Evolutionary conservation across 2,888 invertebrate species (phyloP), one percentile per base, ranked within the genome.

Genomic region (Philereme transversata): DNA sequence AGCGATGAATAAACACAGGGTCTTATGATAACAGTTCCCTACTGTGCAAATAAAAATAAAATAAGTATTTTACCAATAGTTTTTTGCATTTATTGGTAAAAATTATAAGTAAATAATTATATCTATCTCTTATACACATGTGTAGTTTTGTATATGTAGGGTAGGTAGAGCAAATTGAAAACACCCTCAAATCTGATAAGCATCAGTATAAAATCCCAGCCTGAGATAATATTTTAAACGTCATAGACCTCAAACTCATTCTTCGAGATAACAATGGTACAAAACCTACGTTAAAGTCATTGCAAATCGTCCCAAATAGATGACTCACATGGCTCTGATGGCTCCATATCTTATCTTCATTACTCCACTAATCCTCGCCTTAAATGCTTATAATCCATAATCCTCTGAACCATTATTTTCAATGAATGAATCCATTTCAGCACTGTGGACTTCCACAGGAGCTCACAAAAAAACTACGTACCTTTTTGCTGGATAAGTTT

Each of bases 291-390:
- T 75, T 77, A 76, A 78, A 79, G 78, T 78, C 80, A 78, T 71
- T 64, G 73, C 67, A 65, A 65, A 71, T 71, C 57, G 40, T 64
- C 70, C 72, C 56, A 60, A 64, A 61, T 47, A 56, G 57, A 55
- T 68, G 70, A 70, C 66, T 68, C 70, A 68, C 62, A 63, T 65
- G 70, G 68, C 70, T 73, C 76, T 77, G 78, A 63, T 65, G 70
- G 68, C 70, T 73, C 76, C 77, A 78, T 83, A 85, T 79, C 84
- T 87, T 88, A 85, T 88, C 84, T 69, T 76, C 85, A 86, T 88
- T 85, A 88, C 75, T 62, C 66, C 68, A 68, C 66, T 87, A 84
- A 88, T 86, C 87, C 84, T 76, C 68, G 62, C 68, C 75, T 81
- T 83, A 83, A 86, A 82, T 78, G 73, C 69, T 52, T 60, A 65